Evolutionary conservation across 2,113 vertebrate genomes (phyloP).

Genomic region (Petrocephalus microphthalmus): DNA sequence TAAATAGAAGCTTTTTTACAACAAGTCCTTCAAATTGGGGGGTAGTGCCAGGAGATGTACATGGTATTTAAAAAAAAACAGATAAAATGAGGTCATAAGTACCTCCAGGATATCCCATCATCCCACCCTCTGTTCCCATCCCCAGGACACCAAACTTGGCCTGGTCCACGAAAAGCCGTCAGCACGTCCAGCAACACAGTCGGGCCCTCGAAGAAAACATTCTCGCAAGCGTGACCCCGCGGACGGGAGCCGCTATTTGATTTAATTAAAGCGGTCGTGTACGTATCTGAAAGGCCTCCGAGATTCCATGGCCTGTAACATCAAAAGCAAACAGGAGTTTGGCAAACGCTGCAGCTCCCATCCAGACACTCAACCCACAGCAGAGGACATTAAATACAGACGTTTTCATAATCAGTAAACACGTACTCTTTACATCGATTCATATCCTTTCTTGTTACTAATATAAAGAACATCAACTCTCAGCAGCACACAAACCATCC

Average conservation of each 20-base stretch:
- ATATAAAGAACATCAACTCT: neutral
- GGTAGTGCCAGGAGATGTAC: neutral
- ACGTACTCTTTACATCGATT: neutral
- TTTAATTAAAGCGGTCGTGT: conserved; percentile 9
- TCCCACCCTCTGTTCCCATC: neutral
- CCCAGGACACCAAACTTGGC: neutral
- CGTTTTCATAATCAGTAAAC: neutral
- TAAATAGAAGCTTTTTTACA: conserved; percentile 26
- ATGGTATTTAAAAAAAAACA: neutral
- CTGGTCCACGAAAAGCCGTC: neutral
- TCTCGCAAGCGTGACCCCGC: neutral
- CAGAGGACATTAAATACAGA: neutral
- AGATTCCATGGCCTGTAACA: neutral
- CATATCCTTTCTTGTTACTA: neutral
- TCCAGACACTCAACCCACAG: neutral
- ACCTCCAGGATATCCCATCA: neutral
- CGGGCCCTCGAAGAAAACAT: neutral
- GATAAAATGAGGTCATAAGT: neutral
- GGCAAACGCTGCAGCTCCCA: neutral
- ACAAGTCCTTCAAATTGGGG: neutral
- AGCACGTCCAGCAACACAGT: neutral
- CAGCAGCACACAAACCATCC: neutral
- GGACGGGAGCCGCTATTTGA: neutral
- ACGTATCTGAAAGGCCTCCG: neutral
- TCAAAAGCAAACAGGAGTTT: neutral